Percentiles rank a stretch among this genome's conserved stretches.
Conservation (phyloP, 1,140 invertebrate species). For the Gonioctena quinquepunctata region DNA sequence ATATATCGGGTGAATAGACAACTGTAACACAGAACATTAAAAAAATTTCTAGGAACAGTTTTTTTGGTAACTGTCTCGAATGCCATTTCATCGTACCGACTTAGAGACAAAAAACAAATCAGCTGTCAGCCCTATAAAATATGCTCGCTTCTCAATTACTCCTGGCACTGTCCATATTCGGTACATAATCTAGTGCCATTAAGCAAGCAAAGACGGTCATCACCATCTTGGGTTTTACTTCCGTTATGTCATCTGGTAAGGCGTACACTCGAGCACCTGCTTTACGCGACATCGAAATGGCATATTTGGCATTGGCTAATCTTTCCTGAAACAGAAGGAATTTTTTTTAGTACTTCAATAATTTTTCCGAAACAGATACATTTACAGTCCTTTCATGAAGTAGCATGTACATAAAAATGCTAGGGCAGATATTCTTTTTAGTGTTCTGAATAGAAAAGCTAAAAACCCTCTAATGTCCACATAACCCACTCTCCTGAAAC, state of each 20-base stretch:
- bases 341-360: too few species aligned
- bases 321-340: conserved; percentile 75
- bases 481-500: too few species aligned
- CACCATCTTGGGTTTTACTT: conserved; percentile 98
- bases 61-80: too few species aligned
- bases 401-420: too few species aligned
- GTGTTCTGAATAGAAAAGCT: too few species aligned
- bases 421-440: too few species aligned
- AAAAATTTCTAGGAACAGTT: too few species aligned
- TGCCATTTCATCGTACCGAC: not conserved
- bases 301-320: conserved; percentile 97
- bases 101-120: not conserved
- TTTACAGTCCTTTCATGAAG: too few species aligned
- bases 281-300: conserved; percentile 96
- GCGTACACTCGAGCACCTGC: conserved; percentile 97
- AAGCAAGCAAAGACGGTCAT: conserved; percentile 99
- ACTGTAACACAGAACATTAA: too few species aligned
- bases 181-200: conserved; percentile 95
- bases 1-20: too few species aligned
- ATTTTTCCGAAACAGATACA: too few species aligned
- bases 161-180: conserved; percentile 71
- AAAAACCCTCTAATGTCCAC: too few species aligned
- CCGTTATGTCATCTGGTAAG: conserved; percentile 98
- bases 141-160: conserved; percentile 29
- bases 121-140: not conserved